Evolutionary conservation across 2,797 vertebrate species (phyloP).

Genomic region (Spheniscus humboldti): DNA sequence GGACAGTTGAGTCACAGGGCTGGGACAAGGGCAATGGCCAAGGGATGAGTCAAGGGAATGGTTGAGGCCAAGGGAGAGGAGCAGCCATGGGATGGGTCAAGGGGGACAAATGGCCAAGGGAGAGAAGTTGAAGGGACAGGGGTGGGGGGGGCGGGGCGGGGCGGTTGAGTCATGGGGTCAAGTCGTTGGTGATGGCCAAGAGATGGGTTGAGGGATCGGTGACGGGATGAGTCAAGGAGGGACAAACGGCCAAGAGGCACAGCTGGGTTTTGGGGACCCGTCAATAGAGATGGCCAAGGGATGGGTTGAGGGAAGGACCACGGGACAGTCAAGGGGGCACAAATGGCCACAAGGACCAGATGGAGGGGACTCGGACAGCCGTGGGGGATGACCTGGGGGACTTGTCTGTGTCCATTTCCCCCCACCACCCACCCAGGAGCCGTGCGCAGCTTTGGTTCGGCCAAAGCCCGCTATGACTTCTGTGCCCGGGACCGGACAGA

Average conservation of each 20-base stretch:
- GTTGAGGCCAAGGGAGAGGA: not conserved
- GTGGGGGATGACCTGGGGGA: no score
- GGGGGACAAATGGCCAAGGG: not conserved
- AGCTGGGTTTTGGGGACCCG: accelerated
- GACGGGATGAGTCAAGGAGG: not conserved
- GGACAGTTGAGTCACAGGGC: not conserved
- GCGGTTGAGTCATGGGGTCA: not conserved
- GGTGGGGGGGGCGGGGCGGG: no score
- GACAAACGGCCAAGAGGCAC: not conserved
- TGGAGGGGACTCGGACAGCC: not conserved
- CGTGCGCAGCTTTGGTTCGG: conserved; percentile 77
- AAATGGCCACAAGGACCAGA: no score
- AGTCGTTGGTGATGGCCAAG: not conserved
- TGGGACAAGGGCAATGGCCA: not conserved
- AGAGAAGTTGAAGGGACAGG: not conserved
- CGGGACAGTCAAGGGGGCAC: no score
- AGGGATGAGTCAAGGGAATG: not conserved
- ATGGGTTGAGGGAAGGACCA: not conserved
- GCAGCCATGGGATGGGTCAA: not conserved
- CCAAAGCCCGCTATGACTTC: conserved; percentile 90
- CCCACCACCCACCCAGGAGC: conserved; percentile 67
- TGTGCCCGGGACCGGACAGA: conserved; percentile 89
- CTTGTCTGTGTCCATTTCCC: accelerated
- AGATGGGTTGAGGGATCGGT: not conserved
- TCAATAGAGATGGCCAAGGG: not conserved